Conservation (phyloP, 2,888 invertebrate species). For the Chloroclystis v-ata region DNA sequence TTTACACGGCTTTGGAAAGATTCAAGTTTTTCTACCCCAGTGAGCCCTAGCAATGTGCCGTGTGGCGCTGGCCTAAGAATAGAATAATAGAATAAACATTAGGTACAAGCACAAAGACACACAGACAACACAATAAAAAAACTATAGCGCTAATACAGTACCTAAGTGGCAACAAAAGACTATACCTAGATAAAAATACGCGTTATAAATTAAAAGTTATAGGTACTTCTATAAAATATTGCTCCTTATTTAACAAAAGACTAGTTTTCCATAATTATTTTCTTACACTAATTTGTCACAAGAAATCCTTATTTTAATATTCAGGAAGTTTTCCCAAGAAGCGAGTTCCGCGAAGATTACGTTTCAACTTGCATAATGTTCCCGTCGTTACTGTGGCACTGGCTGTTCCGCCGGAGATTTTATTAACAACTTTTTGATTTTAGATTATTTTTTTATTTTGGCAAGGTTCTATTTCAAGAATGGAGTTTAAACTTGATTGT, state of each 20-base stretch:
- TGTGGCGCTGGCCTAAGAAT: too few species aligned
- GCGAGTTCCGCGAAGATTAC: slow-evolving; percentile 8
- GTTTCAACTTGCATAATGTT: slow-evolving; percentile 17
- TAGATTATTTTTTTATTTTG: slow-evolving; percentile 6
- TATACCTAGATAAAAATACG: too few species aligned
- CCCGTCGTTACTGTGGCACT: slow-evolving; percentile 13
- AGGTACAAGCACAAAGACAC: too few species aligned
- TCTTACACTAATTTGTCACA: slow-evolving; percentile 7
- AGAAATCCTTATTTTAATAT: slow-evolving; percentile 3
- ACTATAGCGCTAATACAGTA: too few species aligned
- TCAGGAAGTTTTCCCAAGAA: neutral
- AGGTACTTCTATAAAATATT: neutral
- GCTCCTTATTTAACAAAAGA: neutral
- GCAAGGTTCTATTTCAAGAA: too few species aligned
- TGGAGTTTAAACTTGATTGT: too few species aligned
- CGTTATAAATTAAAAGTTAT: neutral
- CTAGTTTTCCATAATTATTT: neutral
- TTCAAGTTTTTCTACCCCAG: too few species aligned
- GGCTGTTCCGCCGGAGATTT: slow-evolving; percentile 12
- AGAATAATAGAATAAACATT: too few species aligned
- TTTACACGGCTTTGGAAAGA: slow-evolving; percentile 32
- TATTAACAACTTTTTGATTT: slow-evolving; percentile 19
- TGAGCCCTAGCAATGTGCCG: too few species aligned
- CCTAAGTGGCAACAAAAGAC: too few species aligned
- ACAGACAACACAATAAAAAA: too few species aligned